Conservation (phyloP, 1,140 invertebrate species). For the Pygmarrhopalites habei region DNA sequence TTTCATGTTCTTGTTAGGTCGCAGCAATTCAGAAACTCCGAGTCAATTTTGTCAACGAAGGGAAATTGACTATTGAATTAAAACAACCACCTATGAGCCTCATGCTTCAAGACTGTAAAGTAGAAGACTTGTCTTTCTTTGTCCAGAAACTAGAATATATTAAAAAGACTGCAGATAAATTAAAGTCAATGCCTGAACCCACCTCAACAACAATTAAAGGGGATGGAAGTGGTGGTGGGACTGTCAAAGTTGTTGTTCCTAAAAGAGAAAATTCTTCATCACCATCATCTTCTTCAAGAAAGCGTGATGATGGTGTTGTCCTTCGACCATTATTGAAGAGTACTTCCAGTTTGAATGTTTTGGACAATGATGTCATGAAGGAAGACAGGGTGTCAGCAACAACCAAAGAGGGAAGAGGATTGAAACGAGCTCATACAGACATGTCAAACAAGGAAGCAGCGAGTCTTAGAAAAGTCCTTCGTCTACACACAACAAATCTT, state of each 20-base stretch:
- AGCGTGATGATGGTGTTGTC: neutral
- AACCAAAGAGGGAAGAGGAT: neutral
- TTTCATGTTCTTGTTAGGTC: slow-evolving; percentile 1
- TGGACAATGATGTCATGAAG: neutral
- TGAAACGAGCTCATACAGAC: neutral
- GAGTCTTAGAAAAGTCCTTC: neutral
- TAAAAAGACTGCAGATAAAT: neutral
- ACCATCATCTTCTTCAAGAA: neutral
- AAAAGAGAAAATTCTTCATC: neutral
- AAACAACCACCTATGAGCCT: slow-evolving; percentile 16
- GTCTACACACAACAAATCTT: neutral
- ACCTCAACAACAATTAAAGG: neutral
- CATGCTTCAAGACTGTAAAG: slow-evolving; percentile 9
- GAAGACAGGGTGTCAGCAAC: neutral
- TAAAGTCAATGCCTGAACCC: neutral
- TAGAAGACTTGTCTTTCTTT: neutral
- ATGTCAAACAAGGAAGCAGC: slow-evolving; percentile 16
- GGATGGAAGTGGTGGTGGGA: neutral
- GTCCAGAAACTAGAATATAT: neutral
- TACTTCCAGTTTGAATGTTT: neutral
- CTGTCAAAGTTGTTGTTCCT: neutral
- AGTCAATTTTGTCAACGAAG: slow-evolving; percentile 7
- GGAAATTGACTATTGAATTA: slow-evolving; percentile 13
- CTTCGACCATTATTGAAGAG: neutral
- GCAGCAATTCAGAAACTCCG: slow-evolving; percentile 5